Conservation (phyloP, 2,888 invertebrate species). For the Panopea generosa region DNA sequence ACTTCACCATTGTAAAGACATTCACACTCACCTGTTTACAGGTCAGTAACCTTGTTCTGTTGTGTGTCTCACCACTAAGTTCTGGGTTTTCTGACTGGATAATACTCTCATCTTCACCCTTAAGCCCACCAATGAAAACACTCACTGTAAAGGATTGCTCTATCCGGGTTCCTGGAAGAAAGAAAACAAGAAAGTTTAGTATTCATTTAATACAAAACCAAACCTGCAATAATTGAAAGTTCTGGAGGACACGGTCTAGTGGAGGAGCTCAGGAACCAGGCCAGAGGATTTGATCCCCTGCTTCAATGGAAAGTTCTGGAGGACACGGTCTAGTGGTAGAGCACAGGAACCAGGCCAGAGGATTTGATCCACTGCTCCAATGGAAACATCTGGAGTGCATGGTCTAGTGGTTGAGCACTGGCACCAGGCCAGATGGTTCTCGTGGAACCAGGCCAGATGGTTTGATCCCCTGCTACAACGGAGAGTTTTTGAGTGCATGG, state of each 20-base stretch:
- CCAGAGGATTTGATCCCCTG: not conserved
- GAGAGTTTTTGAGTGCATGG: too few relatives aligned
- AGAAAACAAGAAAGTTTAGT: too few relatives aligned
- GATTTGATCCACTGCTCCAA: too few relatives aligned
- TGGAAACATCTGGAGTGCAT: too few relatives aligned
- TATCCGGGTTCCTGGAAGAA: slow-evolving; percentile 92
- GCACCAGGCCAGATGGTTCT: too few relatives aligned
- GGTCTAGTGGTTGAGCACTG: too few relatives aligned
- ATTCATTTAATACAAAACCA: not conserved
- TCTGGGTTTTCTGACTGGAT: slow-evolving; percentile 87
- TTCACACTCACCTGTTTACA: slow-evolving; percentile 88
- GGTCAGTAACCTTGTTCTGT: slow-evolving; percentile 93
- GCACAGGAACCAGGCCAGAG: too few relatives aligned
- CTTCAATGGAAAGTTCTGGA: too few relatives aligned
- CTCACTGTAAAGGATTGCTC: slow-evolving; percentile 94
- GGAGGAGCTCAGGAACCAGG: not conserved
- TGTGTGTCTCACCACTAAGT: slow-evolving; percentile 88
- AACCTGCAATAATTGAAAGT: not conserved
- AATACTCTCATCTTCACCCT: slow-evolving; percentile 91
- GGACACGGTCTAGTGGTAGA: too few relatives aligned
- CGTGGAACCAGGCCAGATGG: too few relatives aligned
- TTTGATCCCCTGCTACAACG: too few relatives aligned
- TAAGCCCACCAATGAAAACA: slow-evolving; percentile 93
- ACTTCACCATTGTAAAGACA: not conserved
- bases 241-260: not conserved